Conservation (phyloP, 37 sponge, comb jelly and placozoan species). For the Geodia barretti region DNA sequence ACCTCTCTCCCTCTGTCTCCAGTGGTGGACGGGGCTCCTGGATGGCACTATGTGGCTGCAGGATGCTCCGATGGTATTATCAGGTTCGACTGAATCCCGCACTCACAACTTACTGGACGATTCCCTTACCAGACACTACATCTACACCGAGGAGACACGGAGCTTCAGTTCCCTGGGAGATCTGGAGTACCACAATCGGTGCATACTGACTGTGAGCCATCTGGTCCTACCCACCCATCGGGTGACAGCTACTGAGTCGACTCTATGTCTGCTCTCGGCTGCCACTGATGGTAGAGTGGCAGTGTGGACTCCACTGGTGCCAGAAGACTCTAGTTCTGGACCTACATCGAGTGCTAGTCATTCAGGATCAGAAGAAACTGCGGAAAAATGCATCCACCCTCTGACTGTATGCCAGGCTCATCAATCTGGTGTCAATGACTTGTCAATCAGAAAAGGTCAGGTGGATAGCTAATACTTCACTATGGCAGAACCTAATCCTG, state of each 20-base stretch:
- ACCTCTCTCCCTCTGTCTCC: constrained; percentile 47
- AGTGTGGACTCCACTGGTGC: constrained; percentile 44
- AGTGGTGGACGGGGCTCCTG: background rate
- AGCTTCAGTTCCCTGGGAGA: constrained; percentile 7
- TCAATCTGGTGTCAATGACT: constrained; percentile 79
- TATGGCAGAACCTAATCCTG: background rate
- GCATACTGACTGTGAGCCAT: constrained; percentile 45
- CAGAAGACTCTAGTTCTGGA: background rate
- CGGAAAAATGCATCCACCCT: background rate
- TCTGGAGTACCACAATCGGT: constrained; percentile 27
- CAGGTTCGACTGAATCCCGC: constrained; percentile 53
- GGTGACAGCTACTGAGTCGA: background rate
- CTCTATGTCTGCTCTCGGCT: background rate
- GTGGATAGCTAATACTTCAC: no score
- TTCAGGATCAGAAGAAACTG: background rate
- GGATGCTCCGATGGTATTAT: constrained; percentile 76
- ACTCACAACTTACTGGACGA: no score
- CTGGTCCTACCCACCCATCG: constrained; percentile 6
- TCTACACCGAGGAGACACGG: constrained; percentile 26
- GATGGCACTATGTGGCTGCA: constrained; percentile 50
- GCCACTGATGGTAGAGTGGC: constrained; percentile 56
- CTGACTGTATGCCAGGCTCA: constrained; percentile 27
- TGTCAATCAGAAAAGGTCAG: no score
- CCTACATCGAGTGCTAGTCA: background rate
- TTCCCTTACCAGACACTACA: constrained; percentile 42